phyloP scores from a whole-genome alignment of 2,888 invertebrate genomes.

The Erynnis tages region DNA sequence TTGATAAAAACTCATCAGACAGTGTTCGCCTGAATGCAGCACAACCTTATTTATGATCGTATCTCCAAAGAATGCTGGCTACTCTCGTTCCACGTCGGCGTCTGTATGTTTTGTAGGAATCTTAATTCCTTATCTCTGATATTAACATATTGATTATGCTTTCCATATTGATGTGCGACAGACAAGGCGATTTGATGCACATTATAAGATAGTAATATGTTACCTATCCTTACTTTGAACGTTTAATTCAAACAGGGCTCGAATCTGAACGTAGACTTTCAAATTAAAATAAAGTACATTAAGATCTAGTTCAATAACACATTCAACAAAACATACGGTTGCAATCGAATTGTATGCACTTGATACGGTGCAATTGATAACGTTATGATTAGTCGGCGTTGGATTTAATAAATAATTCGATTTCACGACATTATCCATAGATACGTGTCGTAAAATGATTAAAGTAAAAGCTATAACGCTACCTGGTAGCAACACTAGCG shows the following conservation, averaged over 20 bases:
- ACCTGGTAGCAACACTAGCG: conserved; percentile 48
- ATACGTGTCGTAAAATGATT: conserved; percentile 33
- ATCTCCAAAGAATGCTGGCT: conserved; percentile 65
- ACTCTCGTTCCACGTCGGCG: conserved; percentile 62
- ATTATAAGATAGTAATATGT: background rate
- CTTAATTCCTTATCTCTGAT: conserved; percentile 71
- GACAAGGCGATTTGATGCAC: conserved; percentile 39
- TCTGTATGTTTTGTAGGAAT: conserved; percentile 63
- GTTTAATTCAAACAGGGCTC: conserved; percentile 3
- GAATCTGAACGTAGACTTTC: conserved; percentile 1
- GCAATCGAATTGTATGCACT: conserved; percentile 33
- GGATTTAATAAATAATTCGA: conserved; percentile 25
- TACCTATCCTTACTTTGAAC: conserved; percentile 12
- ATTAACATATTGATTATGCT: conserved; percentile 78
- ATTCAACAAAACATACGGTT: conserved; percentile 1
- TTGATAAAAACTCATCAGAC: conserved; percentile 54
- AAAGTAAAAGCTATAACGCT: conserved; percentile 38
- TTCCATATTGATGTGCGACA: conserved; percentile 69
- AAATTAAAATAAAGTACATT: conserved; percentile 7
- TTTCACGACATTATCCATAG: conserved; percentile 10
- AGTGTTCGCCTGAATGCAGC: conserved; percentile 46
- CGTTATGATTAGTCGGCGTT: conserved; percentile 30
- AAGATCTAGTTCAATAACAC: conserved; percentile 5
- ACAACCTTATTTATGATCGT: conserved; percentile 63
- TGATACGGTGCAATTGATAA: conserved; percentile 43